These are phyloP conservation scores for Drosophila quinaria DNA, from an alignment of 2,888 invertebrate genomes.

Conservation along the genomic window DNA sequence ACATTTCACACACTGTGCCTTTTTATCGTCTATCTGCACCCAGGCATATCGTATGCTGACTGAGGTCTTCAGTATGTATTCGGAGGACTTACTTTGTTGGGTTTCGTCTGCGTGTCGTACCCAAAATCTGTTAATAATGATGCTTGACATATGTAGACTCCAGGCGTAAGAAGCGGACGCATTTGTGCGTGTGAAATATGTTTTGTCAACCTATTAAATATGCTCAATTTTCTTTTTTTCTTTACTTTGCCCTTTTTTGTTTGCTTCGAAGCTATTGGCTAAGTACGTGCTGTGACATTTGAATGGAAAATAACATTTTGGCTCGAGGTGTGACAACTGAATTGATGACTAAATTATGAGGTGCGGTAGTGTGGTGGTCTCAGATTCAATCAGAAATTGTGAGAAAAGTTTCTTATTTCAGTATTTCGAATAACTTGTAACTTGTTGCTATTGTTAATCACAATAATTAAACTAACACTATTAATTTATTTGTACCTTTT, in stretches of 20 bases:
- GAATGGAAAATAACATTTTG: conserved; percentile 38
- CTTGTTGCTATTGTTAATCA: background rate
- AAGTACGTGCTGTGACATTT: conserved; percentile 64
- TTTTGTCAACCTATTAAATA: conserved; percentile 81
- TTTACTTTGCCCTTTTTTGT: conserved; percentile 28
- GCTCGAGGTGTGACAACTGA: conserved; percentile 13
- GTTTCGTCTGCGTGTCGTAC: conserved; percentile 63
- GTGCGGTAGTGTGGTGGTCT: conserved; percentile 23
- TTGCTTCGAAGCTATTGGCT: conserved; percentile 16
- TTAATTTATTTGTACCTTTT: background rate
- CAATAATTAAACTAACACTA: background rate
- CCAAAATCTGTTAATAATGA: conserved; percentile 80
- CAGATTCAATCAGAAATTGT: background rate
- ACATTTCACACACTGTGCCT: conserved; percentile 66
- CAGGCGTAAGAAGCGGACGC: conserved; percentile 47
- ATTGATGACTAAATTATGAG: conserved; percentile 60
- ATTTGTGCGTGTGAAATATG: conserved; percentile 80
- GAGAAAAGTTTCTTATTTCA: background rate
- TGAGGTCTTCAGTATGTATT: background rate
- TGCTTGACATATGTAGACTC: conserved; percentile 69
- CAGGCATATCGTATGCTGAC: conserved; percentile 24
- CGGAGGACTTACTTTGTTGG: conserved; percentile 23
- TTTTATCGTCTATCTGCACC: conserved; percentile 2
- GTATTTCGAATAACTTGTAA: background rate
- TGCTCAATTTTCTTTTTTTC: conserved; percentile 61